Evolutionary conservation across 2,888 invertebrate genomes (phyloP), one percentile per base, ranked within the genome.

Genomic region (Branchellion lobata): DNA sequence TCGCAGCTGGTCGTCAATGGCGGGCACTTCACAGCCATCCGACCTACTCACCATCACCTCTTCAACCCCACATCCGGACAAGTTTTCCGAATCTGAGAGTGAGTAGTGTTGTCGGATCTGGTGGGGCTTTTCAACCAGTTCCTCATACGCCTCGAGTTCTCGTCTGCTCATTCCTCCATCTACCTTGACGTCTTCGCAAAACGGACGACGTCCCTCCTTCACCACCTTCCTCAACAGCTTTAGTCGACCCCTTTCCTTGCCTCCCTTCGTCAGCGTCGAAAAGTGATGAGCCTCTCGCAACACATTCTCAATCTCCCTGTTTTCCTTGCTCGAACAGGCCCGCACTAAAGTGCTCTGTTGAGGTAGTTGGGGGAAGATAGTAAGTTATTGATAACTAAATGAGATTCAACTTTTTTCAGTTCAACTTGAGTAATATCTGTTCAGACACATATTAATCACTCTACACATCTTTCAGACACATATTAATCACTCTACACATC

Each of bases 1-100:
- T 86, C 77, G 85, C 85, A 81, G 85, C 85, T 11, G 86, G 85
- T 80, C 85, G 85, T 76, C 85, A 82, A 31, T 85, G 81, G 75
- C 84, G 84, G 80, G 84, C 82, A 51, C 84, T 83, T 24, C 83
- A 82, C 21, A 68, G 73, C 34, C 78, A 34, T 77, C 82, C 24
- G 78, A 80, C 34, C 76, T 78, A n/a, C 61, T 53, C 40, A 36
- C 68, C 21, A 65, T 57, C 27, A 80, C 80, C 8, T 81, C 82
- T 18, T 82, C 82, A 34, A 83, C 71, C 5, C 65, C 53, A 53
- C 18, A 0, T 1, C 0, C 0, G 18, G n/a, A 27, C 33, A 34
- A 33, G 5, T 75, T 79, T 57, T 74, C 79, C 29, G 75, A 79
- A 14, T 79, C 79, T 1, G 79, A 79, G 3, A 79, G 47, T 14